Conservation (phyloP, 1,140 invertebrate species). For the Sitophilus oryzae region DNA sequence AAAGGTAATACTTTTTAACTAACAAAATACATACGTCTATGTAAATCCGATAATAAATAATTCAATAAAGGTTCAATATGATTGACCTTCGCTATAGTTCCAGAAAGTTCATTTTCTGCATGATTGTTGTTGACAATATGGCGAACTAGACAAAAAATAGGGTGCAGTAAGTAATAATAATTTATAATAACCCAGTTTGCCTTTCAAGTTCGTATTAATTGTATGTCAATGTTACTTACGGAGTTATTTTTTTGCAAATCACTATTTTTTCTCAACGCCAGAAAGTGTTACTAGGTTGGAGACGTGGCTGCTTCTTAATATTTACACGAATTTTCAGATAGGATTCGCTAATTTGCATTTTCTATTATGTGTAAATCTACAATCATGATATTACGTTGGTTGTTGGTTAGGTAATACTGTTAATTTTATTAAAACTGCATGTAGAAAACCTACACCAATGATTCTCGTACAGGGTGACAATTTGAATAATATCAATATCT, state of each 20-base stretch:
- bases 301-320: too few relatives aligned
- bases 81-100: neutral
- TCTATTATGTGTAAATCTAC: neutral
- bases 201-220: slow-evolving; percentile 13
- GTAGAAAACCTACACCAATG: too few relatives aligned
- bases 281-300: neutral
- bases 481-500: too few relatives aligned
- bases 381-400: too few relatives aligned
- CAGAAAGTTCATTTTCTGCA: neutral
- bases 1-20: too few relatives aligned
- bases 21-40: too few relatives aligned
- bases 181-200: slow-evolving; percentile 14
- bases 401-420: too few relatives aligned
- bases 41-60: too few relatives aligned
- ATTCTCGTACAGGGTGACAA: too few relatives aligned
- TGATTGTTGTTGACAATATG: neutral
- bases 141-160: neutral
- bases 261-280: neutral
- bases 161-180: slow-evolving; percentile 1
- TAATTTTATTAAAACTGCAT: too few relatives aligned
- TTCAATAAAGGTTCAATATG: too few relatives aligned
- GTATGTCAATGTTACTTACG: slow-evolving; percentile 10
- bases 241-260: slow-evolving; percentile 5
- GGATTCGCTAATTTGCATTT: neutral
- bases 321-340: neutral